Evolutionary conservation across 2,888 invertebrate species (phyloP), one percentile per base, ranked within the genome.

Genomic region (Ptychoptera contaminata): DNA sequence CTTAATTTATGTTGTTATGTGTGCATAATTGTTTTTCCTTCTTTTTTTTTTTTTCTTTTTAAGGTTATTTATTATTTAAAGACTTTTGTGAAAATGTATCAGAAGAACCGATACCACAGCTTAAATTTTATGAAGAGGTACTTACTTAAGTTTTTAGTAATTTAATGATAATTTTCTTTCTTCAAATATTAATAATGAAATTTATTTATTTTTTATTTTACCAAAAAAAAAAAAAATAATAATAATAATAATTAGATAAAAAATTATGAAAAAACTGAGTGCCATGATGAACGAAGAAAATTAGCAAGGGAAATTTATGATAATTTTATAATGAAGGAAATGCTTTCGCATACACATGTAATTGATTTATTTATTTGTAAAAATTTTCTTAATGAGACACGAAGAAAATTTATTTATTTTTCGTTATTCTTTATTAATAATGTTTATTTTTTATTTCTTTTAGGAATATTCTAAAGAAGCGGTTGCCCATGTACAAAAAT

Each of bases 301-400:
- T 79, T 90, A 59, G 96, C 96, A 49, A 78, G 88, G 60, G 92
- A 96, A 69, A 93, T 98, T 61, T 98, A 98, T 72, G 98, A 98
- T 72, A 94, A 93, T 74, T 98, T 92, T 75, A 97, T 98, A 65
- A 98, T 98, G 98, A 94, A 94, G 69, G 98, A 99, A 76, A 78
- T 99, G 67, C 76, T 98, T 67, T 88, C 97, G 54, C 92, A 94
- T 72, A 84, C 96, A 58, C 96, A 98, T 74, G 97, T 97, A 75
- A 86, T 87, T 79, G 41, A 8, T 39, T 10, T 23, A 23, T 30
- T 32, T 14, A 29, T 12, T 30, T 44, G 2, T 16, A 38, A 11
- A 12, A 16, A 31, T 36, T 37, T 15, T 44, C 40, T 15, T 30
- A 8, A 30, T 30, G 30, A 6, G 9, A 30, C 9, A 30, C 6